Percentiles rank a stretch among this genome's conserved stretches.
Evolutionary conservation across 2,797 vertebrate genomes (phyloP).

Genomic region (Pangasius krempfi): DNA sequence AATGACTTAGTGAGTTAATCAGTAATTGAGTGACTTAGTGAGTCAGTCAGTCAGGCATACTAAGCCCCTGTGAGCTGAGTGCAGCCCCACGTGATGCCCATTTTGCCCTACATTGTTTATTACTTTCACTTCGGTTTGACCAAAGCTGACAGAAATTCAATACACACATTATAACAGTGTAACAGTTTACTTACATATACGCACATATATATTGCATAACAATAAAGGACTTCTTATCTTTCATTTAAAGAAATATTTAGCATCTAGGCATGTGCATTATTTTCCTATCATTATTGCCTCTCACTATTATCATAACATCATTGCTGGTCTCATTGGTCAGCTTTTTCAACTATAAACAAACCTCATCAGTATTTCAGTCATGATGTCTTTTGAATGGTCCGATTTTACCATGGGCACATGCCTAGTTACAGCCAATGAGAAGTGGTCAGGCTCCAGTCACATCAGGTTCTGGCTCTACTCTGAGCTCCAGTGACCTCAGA

Average conservation of each 20-base stretch:
- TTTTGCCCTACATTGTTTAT: conserved; percentile 8
- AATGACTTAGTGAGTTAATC: not conserved
- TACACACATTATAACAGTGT: conserved; percentile 46
- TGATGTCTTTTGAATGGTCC: not conserved
- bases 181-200: conserved; percentile 47
- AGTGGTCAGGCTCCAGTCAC: conserved; percentile 16
- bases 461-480: conserved; percentile 1
- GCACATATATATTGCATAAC: conserved; percentile 50
- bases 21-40: not conserved
- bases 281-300: not conserved
- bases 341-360: not conserved
- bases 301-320: conserved; percentile 7
- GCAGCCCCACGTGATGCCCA: not conserved
- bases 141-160: conserved; percentile 43
- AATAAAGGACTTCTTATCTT: conserved; percentile 41
- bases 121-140: conserved; percentile 26
- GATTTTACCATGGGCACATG: not conserved
- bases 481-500: conserved; percentile 18
- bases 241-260: conserved; percentile 40
- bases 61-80: not conserved
- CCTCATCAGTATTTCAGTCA: conserved; percentile 8
- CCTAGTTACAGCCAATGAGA: conserved; percentile 31
- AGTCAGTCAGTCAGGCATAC: not conserved
- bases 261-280: conserved; percentile 11
- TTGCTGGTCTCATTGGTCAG: conserved; percentile 3